Evolutionary conservation across 2,888 invertebrate genomes (phyloP), one percentile per base, ranked within the genome.

Genomic region (Microplitis deprimator): DNA sequence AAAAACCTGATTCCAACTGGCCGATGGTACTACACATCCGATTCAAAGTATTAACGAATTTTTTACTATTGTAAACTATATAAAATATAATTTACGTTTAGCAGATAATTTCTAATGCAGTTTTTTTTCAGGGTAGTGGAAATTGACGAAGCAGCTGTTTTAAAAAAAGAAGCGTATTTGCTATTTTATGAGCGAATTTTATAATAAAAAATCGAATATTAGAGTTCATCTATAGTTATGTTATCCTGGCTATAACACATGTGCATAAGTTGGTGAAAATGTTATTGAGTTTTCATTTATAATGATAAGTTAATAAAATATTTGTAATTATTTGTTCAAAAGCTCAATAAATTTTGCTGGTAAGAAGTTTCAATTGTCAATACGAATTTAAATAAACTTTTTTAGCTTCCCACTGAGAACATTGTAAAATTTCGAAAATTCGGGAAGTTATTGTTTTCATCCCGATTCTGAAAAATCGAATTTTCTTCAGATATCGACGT

Each of bases 141-240:
- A 88, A 95, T 96, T 38, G 92, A 93, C 76, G 96, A 97, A 89
- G 93, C 94, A 2, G 92, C 93, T 81, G 98, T 98, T 77, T 91
- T 97, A 68, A 92, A 93, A 83, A 95, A 95, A 78, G 97, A 98
- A 90, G 98, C 99, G 16, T 99, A 99, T 91, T 92, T 99, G 73
- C 92, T 99, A 61, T 99, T 99, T 91, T 99, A 99, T 90, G 98
- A 98, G 90, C 93, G 98, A 90, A 95, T 98, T 89, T 91, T 95
- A 90, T 96, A 94, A 91, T 78, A 41, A 69, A 75, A 65, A 50
- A 10, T 50, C 8, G 13, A 50, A 50, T 50, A 50, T 10, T 50
- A 1, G 50, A 13, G 6, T 50, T 0, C 10, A 50, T 50, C 50
- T 50, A 50, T 13, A 4, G 13, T 50, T 50, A 29, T 29, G 4